These are phyloP conservation scores for Acleris cristana DNA, from an alignment of 2,888 invertebrate species.

Conservation along the genomic window DNA sequence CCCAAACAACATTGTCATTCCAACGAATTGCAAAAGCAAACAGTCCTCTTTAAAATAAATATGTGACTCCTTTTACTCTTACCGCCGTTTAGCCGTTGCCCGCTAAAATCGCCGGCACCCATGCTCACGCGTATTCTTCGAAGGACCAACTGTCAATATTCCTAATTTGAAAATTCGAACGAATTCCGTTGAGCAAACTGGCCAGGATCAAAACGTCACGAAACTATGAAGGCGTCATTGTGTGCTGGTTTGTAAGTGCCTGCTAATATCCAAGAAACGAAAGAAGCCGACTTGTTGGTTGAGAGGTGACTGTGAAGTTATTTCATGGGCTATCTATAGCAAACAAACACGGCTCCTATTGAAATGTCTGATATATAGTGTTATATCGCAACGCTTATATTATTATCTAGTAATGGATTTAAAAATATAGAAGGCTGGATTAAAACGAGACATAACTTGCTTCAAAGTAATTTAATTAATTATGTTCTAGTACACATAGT, in stretches of 20 bases:
- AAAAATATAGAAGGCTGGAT: too few relatives aligned
- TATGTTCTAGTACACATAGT: too few relatives aligned
- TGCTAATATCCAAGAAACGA: constrained; percentile 61
- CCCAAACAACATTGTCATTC: constrained; percentile 48
- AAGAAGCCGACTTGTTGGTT: constrained; percentile 49
- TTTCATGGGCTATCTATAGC: not conserved
- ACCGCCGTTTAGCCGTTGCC: constrained; percentile 60
- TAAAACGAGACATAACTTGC: too few relatives aligned
- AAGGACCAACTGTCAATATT: constrained; percentile 71
- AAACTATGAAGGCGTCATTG: constrained; percentile 50
- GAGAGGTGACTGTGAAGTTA: constrained; percentile 2
- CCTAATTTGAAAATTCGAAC: constrained; percentile 56
- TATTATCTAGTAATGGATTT: too few relatives aligned
- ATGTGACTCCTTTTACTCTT: constrained; percentile 57
- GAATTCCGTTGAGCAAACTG: constrained; percentile 59
- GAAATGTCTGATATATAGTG: too few relatives aligned
- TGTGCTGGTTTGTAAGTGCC: constrained; percentile 51
- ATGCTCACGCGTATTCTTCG: constrained; percentile 59
- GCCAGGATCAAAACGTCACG: constrained; percentile 60
- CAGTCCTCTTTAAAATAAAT: constrained; percentile 61
- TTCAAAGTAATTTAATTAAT: too few relatives aligned
- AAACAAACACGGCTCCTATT: not conserved
- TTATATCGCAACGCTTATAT: fast-evolving
- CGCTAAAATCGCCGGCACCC: constrained; percentile 61
- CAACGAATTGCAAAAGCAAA: constrained; percentile 69